Evolutionary conservation across 2,888 invertebrate species (phyloP).

Genomic region (Platycheirus albimanus): DNA sequence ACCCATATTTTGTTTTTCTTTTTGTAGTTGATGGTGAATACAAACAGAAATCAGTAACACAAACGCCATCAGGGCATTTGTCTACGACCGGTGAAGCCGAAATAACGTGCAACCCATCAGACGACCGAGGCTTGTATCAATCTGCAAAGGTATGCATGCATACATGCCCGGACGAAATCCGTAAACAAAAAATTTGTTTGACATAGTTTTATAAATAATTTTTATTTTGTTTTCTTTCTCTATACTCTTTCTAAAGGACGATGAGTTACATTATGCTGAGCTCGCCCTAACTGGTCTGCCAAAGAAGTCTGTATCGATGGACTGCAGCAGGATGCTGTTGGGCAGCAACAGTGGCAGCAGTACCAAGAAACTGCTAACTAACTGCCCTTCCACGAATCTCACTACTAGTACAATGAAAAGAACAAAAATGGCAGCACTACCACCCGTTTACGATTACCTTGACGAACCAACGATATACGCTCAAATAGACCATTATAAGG

Average conservation of each 20-base stretch:
- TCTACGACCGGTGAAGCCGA: constrained; percentile 83
- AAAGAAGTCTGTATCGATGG: constrained; percentile 77
- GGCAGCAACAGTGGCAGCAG: constrained; percentile 77
- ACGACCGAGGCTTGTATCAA: constrained; percentile 79
- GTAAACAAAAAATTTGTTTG: background rate
- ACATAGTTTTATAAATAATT: constrained; percentile 8
- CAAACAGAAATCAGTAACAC: constrained; percentile 88
- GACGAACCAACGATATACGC: constrained; percentile 89
- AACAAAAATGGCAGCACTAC: constrained; percentile 78
- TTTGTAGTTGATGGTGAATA: constrained; percentile 86
- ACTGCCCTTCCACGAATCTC: constrained; percentile 76
- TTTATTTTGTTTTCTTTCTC: background rate
- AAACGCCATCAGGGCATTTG: constrained; percentile 86
- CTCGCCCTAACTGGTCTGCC: constrained; percentile 78
- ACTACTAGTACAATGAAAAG: constrained; percentile 80
- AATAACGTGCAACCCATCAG: constrained; percentile 81
- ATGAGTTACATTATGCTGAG: constrained; percentile 83
- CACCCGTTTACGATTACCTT: constrained; percentile 82
- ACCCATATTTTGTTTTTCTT: constrained; percentile 44
- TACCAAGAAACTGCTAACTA: constrained; percentile 80
- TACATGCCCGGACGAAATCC: background rate
- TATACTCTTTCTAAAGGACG: constrained; percentile 77
- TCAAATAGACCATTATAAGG: constrained; percentile 88
- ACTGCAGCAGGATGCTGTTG: constrained; percentile 77
- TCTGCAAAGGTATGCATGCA: constrained; percentile 79